Base-by-base conservation (phyloP, 2,113 vertebrate species). In the Cyanocitta stelleri region DNA sequence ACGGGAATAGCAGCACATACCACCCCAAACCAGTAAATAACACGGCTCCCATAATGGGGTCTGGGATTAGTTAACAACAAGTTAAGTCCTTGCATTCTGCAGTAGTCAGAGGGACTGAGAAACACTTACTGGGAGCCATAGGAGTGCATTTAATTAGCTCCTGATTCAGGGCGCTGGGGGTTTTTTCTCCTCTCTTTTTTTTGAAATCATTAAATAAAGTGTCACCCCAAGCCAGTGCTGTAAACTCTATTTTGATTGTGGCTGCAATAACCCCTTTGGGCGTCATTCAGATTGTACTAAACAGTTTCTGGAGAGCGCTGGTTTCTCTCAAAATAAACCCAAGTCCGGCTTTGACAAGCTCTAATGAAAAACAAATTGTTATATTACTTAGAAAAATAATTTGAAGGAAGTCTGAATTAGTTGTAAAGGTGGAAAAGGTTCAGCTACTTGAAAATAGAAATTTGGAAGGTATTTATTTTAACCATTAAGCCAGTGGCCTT, bases 341-440 rank as follows among this genome's bases (percentile, higher is more conserved):
- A 10, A 73, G 89, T 9, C 89, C 69, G 29, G 93, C 94, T 97
- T 84, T 96, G 95, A 96, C 96, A 95, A 96, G 95, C 73, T 77
- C 96, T 93, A 95, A 97, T 95, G 91, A 97, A 97, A 97, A 98
- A 95, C 97, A 96, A 94, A 95, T 96, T 91, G 93, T 97, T 96
- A 85, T 88, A 96, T 96, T 97, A 95, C 96, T 96, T 93, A 92
- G 95, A 93, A 95, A 96, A 97, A 94, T 94, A 96, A 97, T 94
- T 96, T 89, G 94, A 94, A 96, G 96, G 94, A 97, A 95, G 96
- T 90, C 69, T 95, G 97, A 95, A 89, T 93, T 96, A 90, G 91
- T 94, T 84, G 93, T 93, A 81, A 93, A 78, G 93, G 93, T 91
- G 93, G 91, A 93, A 95, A 96, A 87, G 95, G 96, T 94, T 97